Evolutionary conservation across 2,797 vertebrate species (phyloP).

Genomic region (Bufotes viridis): DNA sequence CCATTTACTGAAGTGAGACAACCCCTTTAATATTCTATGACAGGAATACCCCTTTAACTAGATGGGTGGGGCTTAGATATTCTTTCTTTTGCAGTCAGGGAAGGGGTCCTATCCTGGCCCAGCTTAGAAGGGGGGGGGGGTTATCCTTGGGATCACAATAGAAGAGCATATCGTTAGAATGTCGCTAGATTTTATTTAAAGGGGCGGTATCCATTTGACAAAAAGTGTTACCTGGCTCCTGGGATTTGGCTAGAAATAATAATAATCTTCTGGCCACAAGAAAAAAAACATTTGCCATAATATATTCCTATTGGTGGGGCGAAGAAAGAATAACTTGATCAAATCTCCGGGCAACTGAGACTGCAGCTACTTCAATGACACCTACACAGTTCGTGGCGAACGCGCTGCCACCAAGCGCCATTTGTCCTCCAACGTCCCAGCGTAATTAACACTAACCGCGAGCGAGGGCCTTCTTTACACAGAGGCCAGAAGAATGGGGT

Average conservation of each 20-base stretch:
- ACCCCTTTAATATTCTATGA: too few relatives aligned
- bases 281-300: neutral
- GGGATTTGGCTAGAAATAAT: neutral
- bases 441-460: neutral
- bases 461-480: neutral
- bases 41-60: too few relatives aligned
- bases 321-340: neutral
- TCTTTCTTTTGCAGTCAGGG: too few relatives aligned
- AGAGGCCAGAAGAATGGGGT: conserved; percentile 18
- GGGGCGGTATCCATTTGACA: too few relatives aligned
- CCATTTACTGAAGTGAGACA: too few relatives aligned
- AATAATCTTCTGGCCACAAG: neutral
- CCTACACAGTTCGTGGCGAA: neutral
- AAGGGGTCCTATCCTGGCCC: too few relatives aligned
- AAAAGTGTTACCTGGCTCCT: neutral
- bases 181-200: too few relatives aligned
- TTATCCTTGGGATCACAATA: too few relatives aligned
- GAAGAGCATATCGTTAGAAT: too few relatives aligned
- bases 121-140: too few relatives aligned
- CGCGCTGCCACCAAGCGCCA: neutral
- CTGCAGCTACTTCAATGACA: neutral
- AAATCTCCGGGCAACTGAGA: neutral
- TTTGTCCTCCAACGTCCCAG: neutral
- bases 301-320: neutral
- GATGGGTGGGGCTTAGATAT: too few relatives aligned